Conservation (phyloP, 1,140 invertebrate genomes). For the Piezodorus guildinii region DNA sequence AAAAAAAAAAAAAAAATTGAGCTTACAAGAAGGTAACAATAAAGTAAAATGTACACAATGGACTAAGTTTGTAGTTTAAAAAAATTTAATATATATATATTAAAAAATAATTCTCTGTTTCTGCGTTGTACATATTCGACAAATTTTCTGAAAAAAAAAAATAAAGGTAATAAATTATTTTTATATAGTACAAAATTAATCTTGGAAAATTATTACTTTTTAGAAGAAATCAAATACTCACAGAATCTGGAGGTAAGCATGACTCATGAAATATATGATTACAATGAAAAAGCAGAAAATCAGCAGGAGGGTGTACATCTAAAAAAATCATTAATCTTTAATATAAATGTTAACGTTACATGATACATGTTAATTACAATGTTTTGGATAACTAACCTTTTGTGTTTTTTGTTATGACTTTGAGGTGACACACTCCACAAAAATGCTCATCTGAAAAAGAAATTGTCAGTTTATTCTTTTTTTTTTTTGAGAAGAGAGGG, state of each 20-base stretch:
- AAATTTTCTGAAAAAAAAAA: slow-evolving; percentile 8
- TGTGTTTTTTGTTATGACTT: slow-evolving; percentile 54
- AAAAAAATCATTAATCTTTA: slow-evolving; percentile 29
- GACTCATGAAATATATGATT: slow-evolving; percentile 79
- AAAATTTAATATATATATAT: neutral
- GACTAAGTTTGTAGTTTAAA: neutral
- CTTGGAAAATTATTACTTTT: neutral
- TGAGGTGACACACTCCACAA: slow-evolving; percentile 62
- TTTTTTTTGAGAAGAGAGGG: slow-evolving; percentile 30
- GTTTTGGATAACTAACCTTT: slow-evolving; percentile 2
- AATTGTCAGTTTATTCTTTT: slow-evolving; percentile 57
- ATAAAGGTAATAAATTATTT: neutral
- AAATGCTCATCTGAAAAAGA: slow-evolving; percentile 58
- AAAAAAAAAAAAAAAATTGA: neutral
- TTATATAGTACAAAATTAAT: too few species aligned
- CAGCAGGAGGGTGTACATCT: slow-evolving; percentile 45
- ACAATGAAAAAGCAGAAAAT: slow-evolving; percentile 75
- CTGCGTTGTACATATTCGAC: slow-evolving; percentile 12
- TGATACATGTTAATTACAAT: too few species aligned
- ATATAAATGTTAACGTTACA: too few species aligned
- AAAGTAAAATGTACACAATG: neutral
- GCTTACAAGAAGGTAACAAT: slow-evolving; percentile 9
- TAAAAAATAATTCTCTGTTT: slow-evolving; percentile 12
- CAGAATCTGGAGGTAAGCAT: slow-evolving; percentile 47
- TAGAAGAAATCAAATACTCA: slow-evolving; percentile 8